These are phyloP conservation scores for Polyodon spathula DNA, from an alignment of 2,113 vertebrate genomes.

Conservation along the genomic window DNA sequence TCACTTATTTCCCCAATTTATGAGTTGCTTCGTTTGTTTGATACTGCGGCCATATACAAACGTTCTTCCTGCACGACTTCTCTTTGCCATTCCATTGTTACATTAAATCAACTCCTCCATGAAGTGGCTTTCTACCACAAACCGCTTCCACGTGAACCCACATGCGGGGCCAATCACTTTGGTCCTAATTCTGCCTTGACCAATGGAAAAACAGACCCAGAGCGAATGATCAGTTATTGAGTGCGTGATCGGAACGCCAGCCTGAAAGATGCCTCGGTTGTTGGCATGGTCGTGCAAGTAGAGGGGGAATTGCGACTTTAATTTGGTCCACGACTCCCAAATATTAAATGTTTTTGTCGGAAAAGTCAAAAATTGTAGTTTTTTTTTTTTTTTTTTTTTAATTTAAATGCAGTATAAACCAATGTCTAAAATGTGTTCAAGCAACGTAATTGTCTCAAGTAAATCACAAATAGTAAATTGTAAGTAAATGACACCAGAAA, in stretches of 20 bases:
- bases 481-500: too few species aligned
- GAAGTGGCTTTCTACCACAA: conserved; percentile 8
- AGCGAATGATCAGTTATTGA: background rate
- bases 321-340: too few species aligned
- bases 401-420: too few species aligned
- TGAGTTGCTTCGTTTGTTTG: background rate
- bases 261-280: background rate
- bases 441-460: too few species aligned
- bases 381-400: too few species aligned
- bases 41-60: background rate
- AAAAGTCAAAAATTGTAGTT: too few species aligned
- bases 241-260: background rate
- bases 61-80: background rate
- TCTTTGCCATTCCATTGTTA: background rate
- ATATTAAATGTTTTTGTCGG: too few species aligned
- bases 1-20: background rate
- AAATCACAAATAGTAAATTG: too few species aligned
- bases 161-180: conserved; percentile 10
- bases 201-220: background rate
- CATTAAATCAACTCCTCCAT: background rate
- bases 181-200: background rate
- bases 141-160: conserved; percentile 17
- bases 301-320: background rate
- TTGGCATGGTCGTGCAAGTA: background rate
- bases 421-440: too few species aligned